phyloP scores from a whole-genome alignment of 2,888 invertebrate genomes.

The Eudemis profundana region DNA sequence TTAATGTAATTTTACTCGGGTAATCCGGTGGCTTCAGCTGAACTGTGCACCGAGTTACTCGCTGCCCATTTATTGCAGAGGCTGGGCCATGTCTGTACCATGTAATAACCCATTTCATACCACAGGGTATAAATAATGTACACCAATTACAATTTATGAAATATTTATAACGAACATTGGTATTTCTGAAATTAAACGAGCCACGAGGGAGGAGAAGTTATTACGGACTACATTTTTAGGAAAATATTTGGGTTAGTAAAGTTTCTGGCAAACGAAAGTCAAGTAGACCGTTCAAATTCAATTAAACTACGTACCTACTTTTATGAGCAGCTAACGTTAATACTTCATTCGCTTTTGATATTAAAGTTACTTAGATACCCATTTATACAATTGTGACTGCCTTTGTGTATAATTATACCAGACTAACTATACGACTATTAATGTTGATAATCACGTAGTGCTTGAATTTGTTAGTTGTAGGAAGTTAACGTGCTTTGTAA shows the following conservation, averaged over 20 bases:
- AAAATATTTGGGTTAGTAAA: background rate
- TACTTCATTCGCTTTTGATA: background rate
- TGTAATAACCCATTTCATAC: background rate
- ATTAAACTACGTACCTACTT: background rate
- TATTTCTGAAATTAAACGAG: slow-evolving; percentile 11
- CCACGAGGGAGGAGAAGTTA: background rate
- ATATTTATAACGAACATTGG: background rate
- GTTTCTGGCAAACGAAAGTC: background rate
- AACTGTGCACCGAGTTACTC: slow-evolving; percentile 18
- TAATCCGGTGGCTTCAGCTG: slow-evolving; percentile 32
- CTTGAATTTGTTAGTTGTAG: background rate
- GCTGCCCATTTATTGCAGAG: slow-evolving; percentile 22
- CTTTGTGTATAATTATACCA: no score
- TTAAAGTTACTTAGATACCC: background rate
- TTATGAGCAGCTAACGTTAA: background rate
- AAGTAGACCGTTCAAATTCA: background rate
- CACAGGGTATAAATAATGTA: background rate
- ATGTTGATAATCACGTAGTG: background rate
- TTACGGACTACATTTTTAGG: background rate
- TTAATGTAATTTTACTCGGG: slow-evolving; percentile 39
- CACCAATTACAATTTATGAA: slow-evolving; percentile 7
- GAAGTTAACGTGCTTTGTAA: slow-evolving; percentile 14
- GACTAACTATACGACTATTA: no score
- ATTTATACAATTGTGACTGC: no score
- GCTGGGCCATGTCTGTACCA: background rate